phyloP scores from a whole-genome alignment of 2,888 invertebrate species.

The Himalopsyche tibetana region DNA sequence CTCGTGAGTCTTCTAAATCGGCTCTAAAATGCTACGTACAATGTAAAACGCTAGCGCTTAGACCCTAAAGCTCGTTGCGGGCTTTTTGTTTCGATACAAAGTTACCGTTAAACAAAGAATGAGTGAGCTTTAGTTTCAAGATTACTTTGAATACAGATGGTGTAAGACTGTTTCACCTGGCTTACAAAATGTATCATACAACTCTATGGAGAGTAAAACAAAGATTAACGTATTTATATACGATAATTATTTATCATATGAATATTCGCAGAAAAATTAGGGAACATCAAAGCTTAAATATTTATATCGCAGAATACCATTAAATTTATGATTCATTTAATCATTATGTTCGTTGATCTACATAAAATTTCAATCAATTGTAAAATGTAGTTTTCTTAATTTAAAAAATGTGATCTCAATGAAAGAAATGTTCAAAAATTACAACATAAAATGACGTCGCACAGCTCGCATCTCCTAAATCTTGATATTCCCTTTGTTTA shows the following conservation, averaged over 20 bases:
- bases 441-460: too few relatives aligned
- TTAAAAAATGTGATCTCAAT: too few relatives aligned
- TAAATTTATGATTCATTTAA: too few relatives aligned
- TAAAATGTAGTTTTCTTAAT: too few relatives aligned
- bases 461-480: too few relatives aligned
- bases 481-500: too few relatives aligned
- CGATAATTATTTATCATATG: neutral
- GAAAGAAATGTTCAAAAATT: too few relatives aligned
- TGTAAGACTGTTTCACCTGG: conserved; percentile 43
- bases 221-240: neutral
- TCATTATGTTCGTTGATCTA: too few relatives aligned
- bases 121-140: conserved; percentile 37
- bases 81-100: conserved; percentile 50
- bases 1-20: conserved; percentile 36
- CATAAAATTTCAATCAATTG: too few relatives aligned
- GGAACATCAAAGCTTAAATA: too few relatives aligned
- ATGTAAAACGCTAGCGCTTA: conserved; percentile 41
- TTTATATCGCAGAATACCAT: too few relatives aligned
- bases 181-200: conserved; percentile 11
- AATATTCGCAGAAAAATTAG: too few relatives aligned
- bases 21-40: conserved; percentile 27
- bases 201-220: neutral
- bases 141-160: conserved; percentile 45
- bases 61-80: conserved; percentile 46
- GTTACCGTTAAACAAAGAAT: conserved; percentile 46